Percentiles rank a stretch among this genome's conserved stretches.
These are phyloP conservation scores for Hypomecis atomaria DNA, from an alignment of 2,888 invertebrate species.

Conservation along the genomic window DNA sequence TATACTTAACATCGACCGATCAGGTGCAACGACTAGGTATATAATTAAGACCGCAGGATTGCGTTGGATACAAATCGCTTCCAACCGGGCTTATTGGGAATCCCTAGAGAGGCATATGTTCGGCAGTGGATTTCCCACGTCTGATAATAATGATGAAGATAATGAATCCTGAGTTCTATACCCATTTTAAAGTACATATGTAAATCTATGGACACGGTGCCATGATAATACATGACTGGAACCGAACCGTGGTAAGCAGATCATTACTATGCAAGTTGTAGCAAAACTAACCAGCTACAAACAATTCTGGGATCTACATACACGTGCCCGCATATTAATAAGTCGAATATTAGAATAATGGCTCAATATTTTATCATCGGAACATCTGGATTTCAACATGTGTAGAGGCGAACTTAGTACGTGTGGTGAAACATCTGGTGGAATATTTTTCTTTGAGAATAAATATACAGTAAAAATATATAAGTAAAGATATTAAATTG, in stretches of 20 bases:
- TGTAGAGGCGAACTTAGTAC: neutral
- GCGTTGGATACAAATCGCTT: no score
- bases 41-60: no score
- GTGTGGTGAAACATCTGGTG: neutral
- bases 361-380: slow-evolving; percentile 12
- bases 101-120: no score
- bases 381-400: slow-evolving; percentile 23
- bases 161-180: no score
- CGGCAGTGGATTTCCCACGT: no score
- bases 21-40: no score
- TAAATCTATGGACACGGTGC: neutral
- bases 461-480: neutral
- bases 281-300: slow-evolving; percentile 13
- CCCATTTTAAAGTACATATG: no score
- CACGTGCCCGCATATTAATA: slow-evolving; percentile 23
- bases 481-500: neutral
- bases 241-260: slow-evolving; percentile 7
- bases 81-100: no score
- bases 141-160: no score
- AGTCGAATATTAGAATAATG: slow-evolving; percentile 18
- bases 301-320: slow-evolving; percentile 9
- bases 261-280: slow-evolving; percentile 17
- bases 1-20: no score
- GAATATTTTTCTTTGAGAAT: neutral
- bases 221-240: neutral